A percentile compares a stretch with the other conserved stretches of the same genome.
Conservation (phyloP, 2,888 invertebrate genomes). For the Phaedon cochleariae region DNA sequence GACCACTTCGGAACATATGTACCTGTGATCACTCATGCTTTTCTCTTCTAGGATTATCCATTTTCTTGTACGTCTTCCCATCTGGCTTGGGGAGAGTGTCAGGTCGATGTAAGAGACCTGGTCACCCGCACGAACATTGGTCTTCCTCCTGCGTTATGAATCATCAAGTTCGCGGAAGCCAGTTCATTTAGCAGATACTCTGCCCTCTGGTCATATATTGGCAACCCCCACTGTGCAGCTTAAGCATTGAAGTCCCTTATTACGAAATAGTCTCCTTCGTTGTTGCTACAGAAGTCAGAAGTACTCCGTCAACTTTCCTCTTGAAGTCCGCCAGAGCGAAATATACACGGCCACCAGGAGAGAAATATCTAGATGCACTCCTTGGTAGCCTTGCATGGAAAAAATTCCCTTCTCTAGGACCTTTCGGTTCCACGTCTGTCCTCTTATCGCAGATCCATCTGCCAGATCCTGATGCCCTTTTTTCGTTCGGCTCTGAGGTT, state of each 20-base stretch:
- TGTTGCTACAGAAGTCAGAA: not conserved
- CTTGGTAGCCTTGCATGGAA: not conserved
- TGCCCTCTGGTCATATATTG: constrained; percentile 11
- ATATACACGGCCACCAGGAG: constrained; percentile 2
- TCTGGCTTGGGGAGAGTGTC: not conserved
- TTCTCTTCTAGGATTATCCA: not conserved
- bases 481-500: not conserved
- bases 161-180: not conserved
- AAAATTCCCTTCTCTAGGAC: not conserved
- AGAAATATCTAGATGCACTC: not conserved
- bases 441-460: constrained; percentile 15
- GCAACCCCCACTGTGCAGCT: constrained; percentile 17
- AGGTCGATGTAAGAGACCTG: constrained; percentile 10
- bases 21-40: not conserved
- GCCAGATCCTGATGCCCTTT: not conserved
- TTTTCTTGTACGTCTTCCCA: not conserved
- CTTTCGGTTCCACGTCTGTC: constrained; percentile 13
- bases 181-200: constrained; percentile 15
- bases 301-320: too few relatives aligned
- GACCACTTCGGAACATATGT: not conserved
- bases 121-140: constrained; percentile 17
- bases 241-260: constrained; percentile 26
- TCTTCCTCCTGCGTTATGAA: constrained; percentile 4
- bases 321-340: constrained; percentile 1
- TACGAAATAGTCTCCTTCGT: not conserved